These are phyloP conservation scores for Drosophila hamatofila DNA, from an alignment of 2,888 invertebrate genomes.

Conservation along the genomic window DNA sequence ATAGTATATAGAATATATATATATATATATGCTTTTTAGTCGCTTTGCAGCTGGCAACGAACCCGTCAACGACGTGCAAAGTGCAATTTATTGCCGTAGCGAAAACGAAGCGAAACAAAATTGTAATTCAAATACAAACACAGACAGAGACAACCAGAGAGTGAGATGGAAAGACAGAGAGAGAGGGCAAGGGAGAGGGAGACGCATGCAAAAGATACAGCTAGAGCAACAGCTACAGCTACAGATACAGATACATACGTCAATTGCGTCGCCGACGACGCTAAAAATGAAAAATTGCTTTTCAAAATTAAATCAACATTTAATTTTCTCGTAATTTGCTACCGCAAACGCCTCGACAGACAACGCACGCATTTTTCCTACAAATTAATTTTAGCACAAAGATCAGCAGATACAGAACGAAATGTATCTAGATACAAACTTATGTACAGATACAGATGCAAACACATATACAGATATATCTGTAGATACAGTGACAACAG, in stretches of 20 bases:
- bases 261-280: constrained; percentile 69
- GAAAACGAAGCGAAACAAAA: constrained; percentile 73
- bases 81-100: constrained; percentile 75
- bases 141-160: constrained; percentile 24
- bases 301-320: constrained; percentile 80
- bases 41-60: constrained; percentile 70
- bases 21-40: constrained; percentile 39
- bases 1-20: constrained; percentile 23
- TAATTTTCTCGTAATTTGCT: constrained; percentile 81
- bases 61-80: constrained; percentile 78
- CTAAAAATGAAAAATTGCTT: constrained; percentile 81
- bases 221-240: constrained; percentile 59
- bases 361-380: constrained; percentile 80
- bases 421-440: constrained; percentile 70
- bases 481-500: not conserved
- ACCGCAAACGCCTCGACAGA: constrained; percentile 64
- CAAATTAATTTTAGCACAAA: constrained; percentile 81
- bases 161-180: not conserved
- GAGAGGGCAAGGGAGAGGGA: not conserved
- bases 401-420: constrained; percentile 77
- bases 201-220: constrained; percentile 63
- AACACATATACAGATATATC: no score
- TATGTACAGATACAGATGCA: constrained; percentile 16
- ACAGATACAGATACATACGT: constrained; percentile 72
- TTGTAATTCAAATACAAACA: constrained; percentile 75